Evolutionary conservation across 2,888 invertebrate genomes (phyloP).

Genomic region (Celastrina argiolus): DNA sequence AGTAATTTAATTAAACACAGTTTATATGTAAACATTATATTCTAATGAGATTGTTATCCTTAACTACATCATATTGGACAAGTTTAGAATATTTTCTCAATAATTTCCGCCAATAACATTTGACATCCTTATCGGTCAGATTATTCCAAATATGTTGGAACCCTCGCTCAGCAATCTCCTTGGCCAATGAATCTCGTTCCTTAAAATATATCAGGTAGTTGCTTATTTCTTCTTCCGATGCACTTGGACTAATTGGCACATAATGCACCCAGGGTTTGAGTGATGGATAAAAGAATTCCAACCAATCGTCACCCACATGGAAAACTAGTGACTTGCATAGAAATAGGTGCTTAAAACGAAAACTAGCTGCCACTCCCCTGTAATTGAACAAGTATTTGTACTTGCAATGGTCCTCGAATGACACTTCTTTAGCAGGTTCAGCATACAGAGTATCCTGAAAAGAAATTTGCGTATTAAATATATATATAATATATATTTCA

Average conservation of each 20-base stretch:
- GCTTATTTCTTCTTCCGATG: slow-evolving; percentile 82
- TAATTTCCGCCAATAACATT: slow-evolving; percentile 91
- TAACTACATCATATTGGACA: slow-evolving; percentile 80
- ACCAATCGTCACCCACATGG: slow-evolving; percentile 96
- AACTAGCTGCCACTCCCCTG: slow-evolving; percentile 97
- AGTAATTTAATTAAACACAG: not conserved
- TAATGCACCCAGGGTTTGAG: slow-evolving; percentile 98
- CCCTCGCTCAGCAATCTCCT: slow-evolving; percentile 89
- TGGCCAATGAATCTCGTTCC: slow-evolving; percentile 84
- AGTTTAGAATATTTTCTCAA: slow-evolving; percentile 85
- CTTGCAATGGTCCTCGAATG: slow-evolving; percentile 94
- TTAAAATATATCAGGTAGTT: slow-evolving; percentile 85
- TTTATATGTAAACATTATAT: slow-evolving; percentile 41
- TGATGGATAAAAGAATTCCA: slow-evolving; percentile 94
- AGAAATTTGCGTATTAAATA: not conserved
- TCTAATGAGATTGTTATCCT: slow-evolving; percentile 78
- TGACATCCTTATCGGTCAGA: slow-evolving; percentile 87
- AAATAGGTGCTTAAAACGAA: slow-evolving; percentile 96
- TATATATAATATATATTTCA: not conserved
- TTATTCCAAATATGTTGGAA: slow-evolving; percentile 89
- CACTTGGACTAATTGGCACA: slow-evolving; percentile 85
- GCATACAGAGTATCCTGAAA: slow-evolving; percentile 90
- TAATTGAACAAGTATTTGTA: slow-evolving; percentile 97
- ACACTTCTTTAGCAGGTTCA: slow-evolving; percentile 90
- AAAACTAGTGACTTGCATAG: slow-evolving; percentile 95